Evolutionary conservation across 2,888 invertebrate genomes (phyloP).

Genomic region (Andrena minutula): DNA sequence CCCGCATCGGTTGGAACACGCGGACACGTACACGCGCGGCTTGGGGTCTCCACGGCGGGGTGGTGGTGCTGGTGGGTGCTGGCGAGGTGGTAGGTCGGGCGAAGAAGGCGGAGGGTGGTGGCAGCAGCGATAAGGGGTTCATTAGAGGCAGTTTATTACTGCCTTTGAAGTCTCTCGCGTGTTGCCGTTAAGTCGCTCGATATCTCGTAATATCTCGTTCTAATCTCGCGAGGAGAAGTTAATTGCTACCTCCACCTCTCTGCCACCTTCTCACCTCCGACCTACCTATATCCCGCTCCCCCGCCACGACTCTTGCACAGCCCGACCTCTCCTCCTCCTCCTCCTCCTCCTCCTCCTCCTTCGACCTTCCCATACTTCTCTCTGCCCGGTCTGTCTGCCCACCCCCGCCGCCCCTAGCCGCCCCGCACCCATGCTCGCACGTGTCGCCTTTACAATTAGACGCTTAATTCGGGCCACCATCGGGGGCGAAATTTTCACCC

Average conservation of each 20-base stretch:
- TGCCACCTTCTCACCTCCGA: constrained; percentile 73
- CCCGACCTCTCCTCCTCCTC: constrained; percentile 46
- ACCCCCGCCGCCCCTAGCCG: constrained; percentile 36
- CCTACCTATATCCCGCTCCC: constrained; percentile 66
- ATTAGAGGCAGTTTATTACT: constrained; percentile 85
- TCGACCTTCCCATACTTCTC: constrained; percentile 54
- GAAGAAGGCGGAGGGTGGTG: constrained; percentile 71
- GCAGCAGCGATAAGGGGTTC: constrained; percentile 84
- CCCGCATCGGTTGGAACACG: constrained; percentile 63
- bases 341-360: constrained; percentile 38
- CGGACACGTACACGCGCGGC: constrained; percentile 56
- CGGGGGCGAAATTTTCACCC: constrained; percentile 64
- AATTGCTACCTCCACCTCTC: constrained; percentile 81
- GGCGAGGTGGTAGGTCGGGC: constrained; percentile 68
- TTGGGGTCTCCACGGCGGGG: constrained; percentile 9
- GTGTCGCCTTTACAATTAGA: constrained; percentile 80
- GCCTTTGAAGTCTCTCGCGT: constrained; percentile 85
- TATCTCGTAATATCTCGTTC: constrained; percentile 85
- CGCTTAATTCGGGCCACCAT: constrained; percentile 72
- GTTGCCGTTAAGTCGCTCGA: constrained; percentile 85
- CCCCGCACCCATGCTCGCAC: constrained; percentile 66
- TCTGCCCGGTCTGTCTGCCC: constrained; percentile 48
- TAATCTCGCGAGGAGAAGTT: constrained; percentile 85
- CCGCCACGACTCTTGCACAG: constrained; percentile 57
- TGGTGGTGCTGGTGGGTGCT: constrained; percentile 44